Percentiles rank a stretch among this genome's conserved stretches.
Conservation (phyloP, 2,888 invertebrate genomes). For the Brachycybe producta region DNA sequence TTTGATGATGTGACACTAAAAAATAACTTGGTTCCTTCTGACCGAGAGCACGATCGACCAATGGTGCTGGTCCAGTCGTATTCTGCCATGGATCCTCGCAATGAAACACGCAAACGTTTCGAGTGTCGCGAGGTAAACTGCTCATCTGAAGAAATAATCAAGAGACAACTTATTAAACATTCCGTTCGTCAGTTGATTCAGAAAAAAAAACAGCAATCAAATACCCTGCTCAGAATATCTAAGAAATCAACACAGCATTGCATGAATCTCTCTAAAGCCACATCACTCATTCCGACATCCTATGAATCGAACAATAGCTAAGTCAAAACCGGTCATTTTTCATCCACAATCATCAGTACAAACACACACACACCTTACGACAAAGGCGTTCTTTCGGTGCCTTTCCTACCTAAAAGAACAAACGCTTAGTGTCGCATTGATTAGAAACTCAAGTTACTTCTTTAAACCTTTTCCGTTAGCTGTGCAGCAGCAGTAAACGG, state of each 20-base stretch:
- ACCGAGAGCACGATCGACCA: conserved; percentile 63
- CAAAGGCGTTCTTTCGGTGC: conserved; percentile 73
- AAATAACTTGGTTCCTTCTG: conserved; percentile 61
- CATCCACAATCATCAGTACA: neutral
- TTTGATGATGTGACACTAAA: conserved; percentile 63
- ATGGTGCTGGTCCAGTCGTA: conserved; percentile 38
- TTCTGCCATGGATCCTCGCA: conserved; percentile 31
- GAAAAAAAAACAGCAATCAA: conserved; percentile 1
- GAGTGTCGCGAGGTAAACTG: neutral
- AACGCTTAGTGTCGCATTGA: conserved; percentile 2
- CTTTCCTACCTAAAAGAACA: conserved; percentile 42
- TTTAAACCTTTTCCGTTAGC: conserved; percentile 52
- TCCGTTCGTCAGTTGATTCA: neutral
- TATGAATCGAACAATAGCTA: conserved; percentile 28
- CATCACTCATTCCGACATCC: conserved; percentile 34
- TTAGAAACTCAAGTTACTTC: neutral
- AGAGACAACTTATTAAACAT: neutral
- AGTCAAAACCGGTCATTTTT: too few relatives aligned
- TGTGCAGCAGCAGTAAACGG: conserved; percentile 60
- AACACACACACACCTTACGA: conserved; percentile 31
- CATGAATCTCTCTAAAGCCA: conserved; percentile 32
- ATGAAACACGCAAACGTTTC: conserved; percentile 2
- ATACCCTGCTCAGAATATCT: conserved; percentile 45
- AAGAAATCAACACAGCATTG: conserved; percentile 39
- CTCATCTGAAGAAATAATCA: neutral